These are phyloP conservation scores for Eublepharis macularius DNA, from an alignment of 2,113 vertebrate genomes.

Conservation along the genomic window DNA sequence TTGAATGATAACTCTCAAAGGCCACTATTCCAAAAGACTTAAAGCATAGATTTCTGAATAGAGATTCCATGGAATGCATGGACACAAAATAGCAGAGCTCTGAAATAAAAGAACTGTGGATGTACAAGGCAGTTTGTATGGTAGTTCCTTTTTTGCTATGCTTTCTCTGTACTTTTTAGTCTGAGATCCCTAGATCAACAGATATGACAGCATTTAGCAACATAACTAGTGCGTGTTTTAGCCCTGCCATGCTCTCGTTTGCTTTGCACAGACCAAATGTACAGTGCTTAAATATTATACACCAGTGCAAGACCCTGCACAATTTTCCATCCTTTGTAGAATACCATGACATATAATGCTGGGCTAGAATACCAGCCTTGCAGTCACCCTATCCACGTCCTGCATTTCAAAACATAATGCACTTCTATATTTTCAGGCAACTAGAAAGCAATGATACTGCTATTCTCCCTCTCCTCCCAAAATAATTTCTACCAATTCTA, in stretches of 20 bases:
- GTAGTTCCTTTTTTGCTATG: background rate
- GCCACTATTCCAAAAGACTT: background rate
- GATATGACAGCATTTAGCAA: background rate
- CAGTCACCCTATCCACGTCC: background rate
- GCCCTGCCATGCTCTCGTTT: background rate
- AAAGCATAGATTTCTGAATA: background rate
- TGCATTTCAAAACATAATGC: background rate
- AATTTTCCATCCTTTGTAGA: background rate
- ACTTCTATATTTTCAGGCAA: conserved; percentile 56
- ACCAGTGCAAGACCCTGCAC: background rate
- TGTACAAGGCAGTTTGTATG: background rate
- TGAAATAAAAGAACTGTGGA: background rate
- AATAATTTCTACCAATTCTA: conserved; percentile 23
- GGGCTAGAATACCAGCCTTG: background rate
- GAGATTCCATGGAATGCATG: background rate
- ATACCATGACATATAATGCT: background rate
- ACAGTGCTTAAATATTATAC: background rate
- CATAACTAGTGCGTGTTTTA: background rate
- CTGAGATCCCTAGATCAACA: background rate
- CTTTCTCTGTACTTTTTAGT: background rate
- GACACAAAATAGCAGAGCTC: background rate
- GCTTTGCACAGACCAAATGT: background rate
- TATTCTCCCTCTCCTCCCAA: background rate
- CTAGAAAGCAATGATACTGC: conserved; percentile 7
- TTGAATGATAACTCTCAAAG: background rate